Conservation (phyloP, 2,113 vertebrate genomes). For the Fukomys damarensis region DNA sequence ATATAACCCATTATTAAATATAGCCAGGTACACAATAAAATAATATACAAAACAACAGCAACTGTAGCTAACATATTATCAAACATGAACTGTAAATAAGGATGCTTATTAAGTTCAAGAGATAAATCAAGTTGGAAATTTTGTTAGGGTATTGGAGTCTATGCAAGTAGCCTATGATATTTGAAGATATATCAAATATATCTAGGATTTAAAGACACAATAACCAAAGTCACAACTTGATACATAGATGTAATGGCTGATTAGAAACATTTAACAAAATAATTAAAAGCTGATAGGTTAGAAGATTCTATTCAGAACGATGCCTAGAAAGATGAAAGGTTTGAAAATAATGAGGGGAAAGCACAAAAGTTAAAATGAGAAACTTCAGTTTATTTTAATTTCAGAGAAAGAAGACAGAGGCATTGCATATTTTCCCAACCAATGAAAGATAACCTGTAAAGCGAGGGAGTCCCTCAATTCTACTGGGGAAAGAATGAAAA, state of each 20-base stretch:
- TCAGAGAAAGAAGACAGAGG: background rate
- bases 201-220: background rate
- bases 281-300: background rate
- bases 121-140: conserved; percentile 3
- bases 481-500: background rate
- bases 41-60: background rate
- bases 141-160: background rate
- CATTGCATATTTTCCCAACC: background rate
- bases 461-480: background rate
- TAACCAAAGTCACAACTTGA: background rate
- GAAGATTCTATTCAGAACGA: background rate
- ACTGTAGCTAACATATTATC: background rate
- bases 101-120: background rate
- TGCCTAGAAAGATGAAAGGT: background rate
- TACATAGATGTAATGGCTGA: background rate
- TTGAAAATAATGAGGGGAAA: background rate
- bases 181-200: background rate
- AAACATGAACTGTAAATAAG: background rate
- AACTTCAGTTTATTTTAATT: background rate
- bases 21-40: background rate
- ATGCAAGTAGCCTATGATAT: background rate
- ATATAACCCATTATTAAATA: background rate
- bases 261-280: background rate
- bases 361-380: background rate
- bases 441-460: background rate